Percentiles rank a stretch among this genome's conserved stretches.
These are phyloP conservation scores for Vulpes ferrilata DNA, from an alignment of 2,113 vertebrate species.

Conservation along the genomic window DNA sequence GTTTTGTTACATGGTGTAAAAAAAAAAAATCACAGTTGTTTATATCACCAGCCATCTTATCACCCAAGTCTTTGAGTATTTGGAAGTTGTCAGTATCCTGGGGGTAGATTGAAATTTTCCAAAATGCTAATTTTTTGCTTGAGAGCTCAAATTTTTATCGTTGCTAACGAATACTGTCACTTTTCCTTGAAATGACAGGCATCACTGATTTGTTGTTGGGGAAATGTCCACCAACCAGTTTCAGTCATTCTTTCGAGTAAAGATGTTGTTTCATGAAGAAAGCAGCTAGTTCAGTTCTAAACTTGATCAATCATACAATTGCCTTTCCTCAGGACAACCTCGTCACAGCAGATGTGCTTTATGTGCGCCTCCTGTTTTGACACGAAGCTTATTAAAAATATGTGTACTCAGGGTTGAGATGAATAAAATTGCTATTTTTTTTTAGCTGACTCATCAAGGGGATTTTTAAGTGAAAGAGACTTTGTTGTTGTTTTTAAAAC, in stretches of 20 bases:
- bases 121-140: conserved; percentile 25
- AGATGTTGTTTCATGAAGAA: neutral
- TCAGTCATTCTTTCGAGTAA: neutral
- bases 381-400: neutral
- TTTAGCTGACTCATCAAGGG: neutral
- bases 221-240: neutral
- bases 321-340: neutral
- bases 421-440: neutral
- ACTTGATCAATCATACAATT: neutral
- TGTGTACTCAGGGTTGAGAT: neutral
- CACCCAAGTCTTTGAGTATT: neutral
- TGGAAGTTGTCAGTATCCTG: neutral
- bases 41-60: neutral
- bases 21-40: neutral
- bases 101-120: neutral
- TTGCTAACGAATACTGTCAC: neutral
- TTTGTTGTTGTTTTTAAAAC: neutral
- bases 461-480: neutral
- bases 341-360: neutral
- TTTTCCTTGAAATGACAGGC: conserved; percentile 4
- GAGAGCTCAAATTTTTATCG: neutral
- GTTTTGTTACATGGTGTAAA: neutral
- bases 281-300: neutral
- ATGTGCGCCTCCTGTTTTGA: neutral
- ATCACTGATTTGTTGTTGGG: neutral